Base-by-base conservation (phyloP, 2,113 vertebrate species). In the Sceloporus tristichus region DNA sequence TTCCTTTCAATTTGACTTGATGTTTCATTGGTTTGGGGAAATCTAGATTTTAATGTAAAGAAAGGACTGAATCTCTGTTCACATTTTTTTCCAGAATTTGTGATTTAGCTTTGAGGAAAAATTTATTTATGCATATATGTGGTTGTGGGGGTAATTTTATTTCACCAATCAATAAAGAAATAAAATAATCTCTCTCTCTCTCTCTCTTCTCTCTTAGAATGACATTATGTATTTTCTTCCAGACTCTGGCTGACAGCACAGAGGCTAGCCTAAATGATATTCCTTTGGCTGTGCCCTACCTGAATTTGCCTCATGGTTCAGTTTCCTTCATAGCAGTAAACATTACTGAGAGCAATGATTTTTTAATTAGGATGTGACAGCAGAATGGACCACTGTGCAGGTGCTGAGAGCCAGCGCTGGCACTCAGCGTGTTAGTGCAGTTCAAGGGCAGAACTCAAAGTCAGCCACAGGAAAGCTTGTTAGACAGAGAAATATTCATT, bases 361-460 rank as follows among this genome's bases (percentile, higher is more conserved):
- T 94, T 94, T 92, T 91, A 91, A 93, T 92, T 92, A 92, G 0
- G 0, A 84, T 73, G 66, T 93, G 91, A 94, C 86, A 93, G 84
- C 79, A 94, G 89, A 91, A 92, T 66, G 77, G 79, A 89, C 79
- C 0, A 0, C 34, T 54, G 81, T 74, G 11, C 0, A 56, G 38
- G 40, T 48, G 40, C 65, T 84, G 54, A 92, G 0, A 9, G 88
- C n/a, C 84, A 48, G 62, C 79, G 87, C 84, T 40, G 76, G 88
- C 84, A 87, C 84, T 75, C 87, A 90, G 87, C 40, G 2, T 0
- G 0, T 82, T 85, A 89, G 53, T 70, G 14, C 59, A 86, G 77
- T 87, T 87, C 86, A 89, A 11, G 23, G 88, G 77, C 59, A 0
- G 0, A 3, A 34, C 88, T 83, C 88, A 84, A 84, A 91, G 87